Evolutionary conservation across 2,113 vertebrate genomes (phyloP).

Genomic region (Ammodytes marinus): DNA sequence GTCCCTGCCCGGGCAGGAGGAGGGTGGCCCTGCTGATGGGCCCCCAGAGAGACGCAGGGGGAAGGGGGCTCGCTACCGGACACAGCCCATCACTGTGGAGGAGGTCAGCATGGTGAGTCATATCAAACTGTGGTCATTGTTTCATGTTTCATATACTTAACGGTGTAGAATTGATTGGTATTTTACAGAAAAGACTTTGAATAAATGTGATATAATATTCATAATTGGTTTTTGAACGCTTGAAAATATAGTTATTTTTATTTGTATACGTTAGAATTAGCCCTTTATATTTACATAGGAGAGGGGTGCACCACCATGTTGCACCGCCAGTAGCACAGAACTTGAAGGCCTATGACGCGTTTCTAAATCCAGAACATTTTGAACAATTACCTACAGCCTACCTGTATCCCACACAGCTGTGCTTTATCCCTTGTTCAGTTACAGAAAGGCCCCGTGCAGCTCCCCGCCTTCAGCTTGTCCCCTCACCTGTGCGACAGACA

Average conservation of each 20-base stretch:
- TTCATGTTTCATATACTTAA: neutral
- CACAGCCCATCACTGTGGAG: constrained; percentile 86
- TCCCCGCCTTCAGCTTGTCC: constrained; percentile 77
- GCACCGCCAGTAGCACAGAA: too few relatives aligned
- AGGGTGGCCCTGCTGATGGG: neutral
- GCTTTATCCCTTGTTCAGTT: constrained; percentile 61
- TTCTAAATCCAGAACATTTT: neutral
- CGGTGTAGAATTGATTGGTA: too few relatives aligned
- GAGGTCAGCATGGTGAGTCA: constrained; percentile 82
- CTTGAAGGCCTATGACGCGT: neutral
- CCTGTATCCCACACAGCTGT: neutral
- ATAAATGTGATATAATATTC: too few relatives aligned
- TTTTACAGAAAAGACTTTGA: too few relatives aligned
- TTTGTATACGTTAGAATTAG: too few relatives aligned
- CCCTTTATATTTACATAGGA: too few relatives aligned
- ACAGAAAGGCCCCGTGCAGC: constrained; percentile 80
- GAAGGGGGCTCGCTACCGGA: constrained; percentile 84
- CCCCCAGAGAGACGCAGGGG: constrained; percentile 78
- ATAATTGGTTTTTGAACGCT: too few relatives aligned
- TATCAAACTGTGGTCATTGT: neutral
- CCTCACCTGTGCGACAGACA: constrained; percentile 80
- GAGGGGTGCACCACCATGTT: too few relatives aligned
- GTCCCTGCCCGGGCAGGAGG: constrained; percentile 56
- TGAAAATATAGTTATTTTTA: too few relatives aligned
- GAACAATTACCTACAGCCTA: neutral